Base-by-base conservation (phyloP, 2,797 vertebrate species). In the Cephalopachus bancanus region DNA sequence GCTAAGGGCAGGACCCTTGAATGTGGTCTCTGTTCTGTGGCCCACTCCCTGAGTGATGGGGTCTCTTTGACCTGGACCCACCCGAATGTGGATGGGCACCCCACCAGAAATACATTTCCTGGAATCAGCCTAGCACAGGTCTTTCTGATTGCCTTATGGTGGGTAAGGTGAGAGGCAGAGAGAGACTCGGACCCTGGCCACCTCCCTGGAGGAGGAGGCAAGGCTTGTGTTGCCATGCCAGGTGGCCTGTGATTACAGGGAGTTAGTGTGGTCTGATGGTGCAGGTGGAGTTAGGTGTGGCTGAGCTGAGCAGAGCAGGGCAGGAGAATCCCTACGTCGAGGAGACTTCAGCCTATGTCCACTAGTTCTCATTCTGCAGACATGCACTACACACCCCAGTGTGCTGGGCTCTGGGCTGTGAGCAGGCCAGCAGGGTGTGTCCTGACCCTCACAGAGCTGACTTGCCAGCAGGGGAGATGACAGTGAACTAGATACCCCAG, bases 161-260 rank as follows among this genome's bases (percentile, higher is more conserved):
- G 26, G 60, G 60, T 60, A 19, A 17, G 1, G 7, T 65, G 11
- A 78, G 64, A 92, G 28, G 26, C 64, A 55, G n/a, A 37, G 12
- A 14, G 9, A 85, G 19, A n/a, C 22, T 2, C 24, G 10, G n/a
- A 37, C 9, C 33, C 57, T 83, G 91, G 76, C 28, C 12, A 4
- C 72, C 59, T 74, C 57, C 91, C 49, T 95, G 72, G 69, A 78
- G 71, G 53, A 75, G 83, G 59, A 53, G 19, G 69, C 33, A 55
- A 92, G 88, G 6, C 59, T 44, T 89, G 10, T 60, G 62, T 10
- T 60, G 44, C 33, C 19, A 60, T 37, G 37, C 37, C 37, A 37
- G 28, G 26, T 1, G 7, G 30, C n/a, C 49, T 55, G 19, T 17
- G 49, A 33, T 6, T n/a, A 49, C 59, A 60, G n/a, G n/a, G 87